Conservation (phyloP, 2,888 invertebrate genomes). For the Ptycholaimellus sp. region DNA sequence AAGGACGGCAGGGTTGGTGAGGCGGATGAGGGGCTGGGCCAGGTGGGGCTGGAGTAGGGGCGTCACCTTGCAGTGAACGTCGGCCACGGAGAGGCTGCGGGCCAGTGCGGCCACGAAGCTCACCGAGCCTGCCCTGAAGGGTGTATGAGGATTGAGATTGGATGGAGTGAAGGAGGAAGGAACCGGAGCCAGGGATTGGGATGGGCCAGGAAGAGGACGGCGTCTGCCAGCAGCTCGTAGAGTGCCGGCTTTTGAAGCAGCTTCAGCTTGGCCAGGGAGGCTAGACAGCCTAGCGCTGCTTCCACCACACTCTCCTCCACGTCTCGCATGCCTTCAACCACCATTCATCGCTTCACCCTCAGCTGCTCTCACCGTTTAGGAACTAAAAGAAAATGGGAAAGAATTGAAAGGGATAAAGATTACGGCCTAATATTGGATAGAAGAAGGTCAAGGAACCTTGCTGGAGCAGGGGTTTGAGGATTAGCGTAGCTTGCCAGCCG, state of each 20-base stretch:
- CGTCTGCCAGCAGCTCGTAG: constrained; percentile 57
- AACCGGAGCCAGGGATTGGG: constrained; percentile 32
- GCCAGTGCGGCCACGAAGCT: constrained; percentile 65
- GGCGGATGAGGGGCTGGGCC: constrained; percentile 45
- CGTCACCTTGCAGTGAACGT: constrained; percentile 74
- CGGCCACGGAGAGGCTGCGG: constrained; percentile 51
- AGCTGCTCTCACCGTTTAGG: constrained; percentile 5
- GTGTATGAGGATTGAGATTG: no score
- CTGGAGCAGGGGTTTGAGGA: constrained; percentile 64
- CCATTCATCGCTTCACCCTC: no score
- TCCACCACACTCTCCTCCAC: constrained; percentile 80
- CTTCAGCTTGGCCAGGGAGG: constrained; percentile 44
- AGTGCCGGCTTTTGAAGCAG: constrained; percentile 59
- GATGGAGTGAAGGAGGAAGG: neutral
- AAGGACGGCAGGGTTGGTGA: no score
- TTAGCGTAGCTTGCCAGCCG: constrained; percentile 72
- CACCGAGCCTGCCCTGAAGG: constrained; percentile 32
- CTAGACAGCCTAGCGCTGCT: constrained; percentile 55
- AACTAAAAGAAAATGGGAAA: constrained; percentile 6
- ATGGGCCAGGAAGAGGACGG: constrained; percentile 64
- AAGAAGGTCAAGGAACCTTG: constrained; percentile 46
- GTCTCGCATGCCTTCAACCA: constrained; percentile 81
- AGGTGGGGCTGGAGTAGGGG: constrained; percentile 45
- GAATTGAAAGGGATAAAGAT: constrained; percentile 1
- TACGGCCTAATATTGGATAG: neutral